These are phyloP conservation scores for Notarius quadriscutis DNA, from an alignment of 2,113 vertebrate species.

Conservation along the genomic window DNA sequence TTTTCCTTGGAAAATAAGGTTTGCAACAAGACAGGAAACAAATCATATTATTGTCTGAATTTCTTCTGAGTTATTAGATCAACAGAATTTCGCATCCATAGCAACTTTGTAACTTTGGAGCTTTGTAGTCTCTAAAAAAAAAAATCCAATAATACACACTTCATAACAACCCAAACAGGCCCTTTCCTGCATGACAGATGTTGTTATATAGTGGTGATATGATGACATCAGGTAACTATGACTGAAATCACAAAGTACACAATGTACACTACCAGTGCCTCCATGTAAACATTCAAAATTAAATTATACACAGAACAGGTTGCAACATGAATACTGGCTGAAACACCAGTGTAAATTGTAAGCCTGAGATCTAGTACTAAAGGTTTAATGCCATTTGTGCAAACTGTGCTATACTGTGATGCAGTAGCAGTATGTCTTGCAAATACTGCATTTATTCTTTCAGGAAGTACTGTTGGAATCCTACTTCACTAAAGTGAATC, in stretches of 20 bases:
- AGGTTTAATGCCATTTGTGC: slow-evolving; percentile 8
- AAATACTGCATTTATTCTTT: background rate
- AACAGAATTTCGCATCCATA: background rate
- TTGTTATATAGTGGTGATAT: background rate
- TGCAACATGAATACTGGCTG: background rate
- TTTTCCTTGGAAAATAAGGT: background rate
- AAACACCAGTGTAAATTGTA: background rate
- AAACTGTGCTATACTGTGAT: background rate
- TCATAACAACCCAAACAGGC: background rate
- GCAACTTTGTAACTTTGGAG: background rate
- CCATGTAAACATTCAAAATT: background rate
- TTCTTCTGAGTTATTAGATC: background rate
- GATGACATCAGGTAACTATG: background rate
- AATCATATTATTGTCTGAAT: background rate
- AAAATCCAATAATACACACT: background rate
- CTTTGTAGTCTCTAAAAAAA: background rate
- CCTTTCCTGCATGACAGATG: background rate
- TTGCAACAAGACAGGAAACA: background rate
- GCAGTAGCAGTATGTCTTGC: background rate
- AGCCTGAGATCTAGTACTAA: background rate
- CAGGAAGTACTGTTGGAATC: background rate
- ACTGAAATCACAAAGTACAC: background rate
- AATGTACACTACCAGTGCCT: background rate
- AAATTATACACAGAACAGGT: background rate
- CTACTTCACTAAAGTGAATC: background rate